Base-by-base conservation (phyloP, 2,888 invertebrate species). In the Zhuqinia jingwanae region DNA sequence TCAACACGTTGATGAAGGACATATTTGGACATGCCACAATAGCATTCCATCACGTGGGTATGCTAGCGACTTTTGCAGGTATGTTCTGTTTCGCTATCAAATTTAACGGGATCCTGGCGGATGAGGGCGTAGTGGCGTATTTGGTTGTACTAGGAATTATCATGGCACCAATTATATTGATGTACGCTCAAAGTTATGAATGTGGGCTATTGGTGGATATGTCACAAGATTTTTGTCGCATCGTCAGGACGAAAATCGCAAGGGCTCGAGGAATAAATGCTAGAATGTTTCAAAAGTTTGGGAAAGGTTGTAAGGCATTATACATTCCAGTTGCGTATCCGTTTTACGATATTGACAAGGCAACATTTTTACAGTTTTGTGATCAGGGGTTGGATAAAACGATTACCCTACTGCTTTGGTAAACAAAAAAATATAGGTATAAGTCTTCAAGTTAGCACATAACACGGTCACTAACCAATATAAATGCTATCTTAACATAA, bases 41-140 rank as follows among this genome's bases (percentile, higher is more conserved):
- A 11, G 27, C 76, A 36, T 58, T 56, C 20, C 76, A 77, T 58
- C 76, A 77, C 36, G 58, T 77, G 2, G 76, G 20, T 20, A 15
- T 47, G 11, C 36, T 76, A 0, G 27, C 50, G 0, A 27, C 50
- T 3, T 8, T 30, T 17, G 53, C 30, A 1, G 30, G 30, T 15
- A 15, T 75, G 8, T 2, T 53, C 6, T 75, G 75, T 13, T 75
- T 53, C 22, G 22, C 27, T 0, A 53, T 75, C 11, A 50, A 56
- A 53, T 75, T 36, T 8, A 36, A 36, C 8, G 36, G 3, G 8
- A 8, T 25, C 6, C 3, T 45, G 8, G 27, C 15, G 27, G 58
- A 58, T 2, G 22, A 58, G 13, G 58, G 58, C n/a, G 2, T 53
- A 5, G 2, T 2, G 2, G 53, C 53, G 1, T n/a, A 53, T 53